Evolutionary conservation across 1,140 invertebrate genomes (phyloP).

Genomic region (Coptotermes formosanus): DNA sequence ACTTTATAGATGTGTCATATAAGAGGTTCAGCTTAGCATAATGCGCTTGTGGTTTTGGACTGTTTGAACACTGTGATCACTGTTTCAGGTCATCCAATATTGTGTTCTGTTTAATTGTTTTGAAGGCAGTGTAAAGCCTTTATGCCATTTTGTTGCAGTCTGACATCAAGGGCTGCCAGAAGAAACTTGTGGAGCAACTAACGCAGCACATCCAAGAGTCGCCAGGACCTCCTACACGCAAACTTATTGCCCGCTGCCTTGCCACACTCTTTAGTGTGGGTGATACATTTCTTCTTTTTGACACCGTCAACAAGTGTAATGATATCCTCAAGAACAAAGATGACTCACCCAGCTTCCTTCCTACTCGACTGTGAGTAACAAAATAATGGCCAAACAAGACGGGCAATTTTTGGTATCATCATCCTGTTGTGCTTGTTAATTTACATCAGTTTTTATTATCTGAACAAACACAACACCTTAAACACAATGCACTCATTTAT

Average conservation of each 20-base stretch:
- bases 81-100: too few species aligned
- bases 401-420: too few species aligned
- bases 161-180: slow-evolving; percentile 95
- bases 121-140: slow-evolving; percentile 23
- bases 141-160: slow-evolving; percentile 61
- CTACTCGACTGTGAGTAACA: slow-evolving; percentile 88
- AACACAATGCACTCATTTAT: too few species aligned
- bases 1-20: too few species aligned
- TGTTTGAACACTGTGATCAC: too few species aligned
- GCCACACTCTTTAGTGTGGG: slow-evolving; percentile 96
- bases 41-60: too few species aligned
- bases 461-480: too few species aligned
- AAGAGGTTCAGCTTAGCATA: too few species aligned
- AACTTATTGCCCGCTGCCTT: slow-evolving; percentile 88
- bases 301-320: slow-evolving; percentile 97
- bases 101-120: slow-evolving; percentile 21
- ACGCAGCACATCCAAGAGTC: slow-evolving; percentile 83
- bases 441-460: too few species aligned
- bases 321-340: slow-evolving; percentile 96
- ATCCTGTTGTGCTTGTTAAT: too few species aligned
- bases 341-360: slow-evolving; percentile 91
- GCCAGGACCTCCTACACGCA: slow-evolving; percentile 88
- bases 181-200: slow-evolving; percentile 92
- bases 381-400: neutral
- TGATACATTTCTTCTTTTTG: slow-evolving; percentile 95